Evolutionary conservation across 1,140 invertebrate genomes (phyloP).

Genomic region (Papilio glaucus): DNA sequence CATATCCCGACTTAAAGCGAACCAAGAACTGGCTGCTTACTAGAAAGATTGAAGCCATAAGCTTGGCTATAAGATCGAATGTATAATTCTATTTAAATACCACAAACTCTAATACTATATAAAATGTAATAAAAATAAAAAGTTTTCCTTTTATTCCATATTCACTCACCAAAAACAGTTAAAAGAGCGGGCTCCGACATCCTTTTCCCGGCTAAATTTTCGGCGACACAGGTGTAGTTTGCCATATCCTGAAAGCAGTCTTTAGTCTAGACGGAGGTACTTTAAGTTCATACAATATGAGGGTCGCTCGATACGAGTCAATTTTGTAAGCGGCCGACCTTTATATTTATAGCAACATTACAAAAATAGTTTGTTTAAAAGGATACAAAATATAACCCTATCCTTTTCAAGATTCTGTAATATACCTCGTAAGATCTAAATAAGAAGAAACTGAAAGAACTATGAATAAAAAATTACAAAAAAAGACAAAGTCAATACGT

Average conservation of each 20-base stretch:
- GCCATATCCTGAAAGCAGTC: slow-evolving; percentile 89
- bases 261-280: slow-evolving; percentile 42
- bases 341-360: neutral
- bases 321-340: slow-evolving; percentile 8
- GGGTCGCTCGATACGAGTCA: slow-evolving; percentile 27
- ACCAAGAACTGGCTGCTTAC: too few species aligned
- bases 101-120: too few species aligned
- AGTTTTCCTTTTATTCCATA: neutral
- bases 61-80: too few species aligned
- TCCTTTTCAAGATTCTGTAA: neutral
- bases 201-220: slow-evolving; percentile 95
- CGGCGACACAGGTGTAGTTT: slow-evolving; percentile 98
- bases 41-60: too few species aligned
- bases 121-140: slow-evolving; percentile 13
- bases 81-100: too few species aligned
- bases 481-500: too few species aligned
- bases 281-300: slow-evolving; percentile 14
- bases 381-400: too few species aligned
- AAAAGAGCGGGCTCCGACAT: slow-evolving; percentile 93
- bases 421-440: too few species aligned
- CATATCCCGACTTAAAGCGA: too few species aligned
- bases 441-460: too few species aligned
- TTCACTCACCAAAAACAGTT: slow-evolving; percentile 93
- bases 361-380: neutral
- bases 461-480: too few species aligned